phyloP scores from a whole-genome alignment of 2,797 vertebrate species.

The Hafferia zeledoni region DNA sequence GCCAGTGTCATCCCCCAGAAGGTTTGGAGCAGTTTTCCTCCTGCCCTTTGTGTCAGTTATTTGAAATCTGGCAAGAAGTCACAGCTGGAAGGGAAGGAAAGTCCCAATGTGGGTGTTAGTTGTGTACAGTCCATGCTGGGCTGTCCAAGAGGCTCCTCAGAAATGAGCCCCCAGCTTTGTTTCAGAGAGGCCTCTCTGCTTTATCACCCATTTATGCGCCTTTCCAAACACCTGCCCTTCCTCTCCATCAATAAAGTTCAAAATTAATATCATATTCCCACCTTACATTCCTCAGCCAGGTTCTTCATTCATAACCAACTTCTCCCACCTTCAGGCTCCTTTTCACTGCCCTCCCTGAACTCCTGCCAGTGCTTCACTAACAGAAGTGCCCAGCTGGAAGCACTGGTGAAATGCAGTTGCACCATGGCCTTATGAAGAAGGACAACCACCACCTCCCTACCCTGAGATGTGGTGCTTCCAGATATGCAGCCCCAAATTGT shows the following conservation, averaged over 20 bases:
- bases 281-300: not conserved
- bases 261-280: not conserved
- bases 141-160: not conserved
- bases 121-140: fast-evolving
- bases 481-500: not conserved
- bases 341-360: not conserved
- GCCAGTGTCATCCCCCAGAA: not conserved
- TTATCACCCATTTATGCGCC: not conserved
- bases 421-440: not conserved
- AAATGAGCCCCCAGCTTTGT: not conserved
- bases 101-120: not conserved
- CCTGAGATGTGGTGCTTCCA: not conserved
- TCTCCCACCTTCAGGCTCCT: not conserved
- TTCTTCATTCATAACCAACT: not conserved
- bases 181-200: not conserved
- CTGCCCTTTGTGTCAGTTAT: not conserved
- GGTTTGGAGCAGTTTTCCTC: not conserved
- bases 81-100: not conserved
- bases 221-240: not conserved
- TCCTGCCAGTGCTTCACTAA: not conserved
- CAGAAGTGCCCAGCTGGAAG: conserved; percentile 6
- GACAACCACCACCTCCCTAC: not conserved
- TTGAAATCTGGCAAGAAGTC: not conserved
- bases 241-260: not conserved
- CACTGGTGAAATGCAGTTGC: not conserved